phyloP scores from a whole-genome alignment of 2,888 invertebrate genomes.

The Drosophila cracens region DNA sequence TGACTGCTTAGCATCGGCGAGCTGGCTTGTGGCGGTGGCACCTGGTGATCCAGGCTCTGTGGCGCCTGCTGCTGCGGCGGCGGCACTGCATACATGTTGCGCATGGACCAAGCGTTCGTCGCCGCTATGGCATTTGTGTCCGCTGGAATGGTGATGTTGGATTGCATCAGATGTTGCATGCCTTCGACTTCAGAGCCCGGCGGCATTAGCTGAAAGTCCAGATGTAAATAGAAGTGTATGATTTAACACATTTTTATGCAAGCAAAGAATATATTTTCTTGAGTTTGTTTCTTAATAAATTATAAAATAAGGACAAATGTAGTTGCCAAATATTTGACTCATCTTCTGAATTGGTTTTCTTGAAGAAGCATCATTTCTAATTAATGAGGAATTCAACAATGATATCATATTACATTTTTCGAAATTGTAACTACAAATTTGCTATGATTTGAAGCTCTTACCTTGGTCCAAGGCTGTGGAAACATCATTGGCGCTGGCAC shows the following conservation, averaged over 20 bases:
- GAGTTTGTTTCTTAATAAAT: not conserved
- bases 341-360: not conserved
- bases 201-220: slow-evolving; percentile 76
- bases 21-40: slow-evolving; percentile 86
- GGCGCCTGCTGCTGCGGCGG: slow-evolving; percentile 47
- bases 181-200: slow-evolving; percentile 81
- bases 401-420: not conserved
- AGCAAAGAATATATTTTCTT: not conserved
- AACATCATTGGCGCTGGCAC: slow-evolving; percentile 81
- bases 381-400: not conserved
- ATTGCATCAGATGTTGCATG: slow-evolving; percentile 83
- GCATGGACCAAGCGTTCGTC: slow-evolving; percentile 75
- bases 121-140: slow-evolving; percentile 76
- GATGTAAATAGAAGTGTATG: not conserved
- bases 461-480: slow-evolving; percentile 82
- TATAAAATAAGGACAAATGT: not conserved
- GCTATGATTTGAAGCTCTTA: slow-evolving; percentile 40
- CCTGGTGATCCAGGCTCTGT: slow-evolving; percentile 68
- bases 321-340: not conserved
- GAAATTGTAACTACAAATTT: not conserved
- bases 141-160: slow-evolving; percentile 84
- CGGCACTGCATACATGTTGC: slow-evolving; percentile 60
- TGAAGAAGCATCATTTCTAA: not conserved
- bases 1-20: slow-evolving; percentile 90
- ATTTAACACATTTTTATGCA: not conserved